Evolutionary conservation across 2,797 vertebrate genomes (phyloP).

Genomic region (Fundulus diaphanus): DNA sequence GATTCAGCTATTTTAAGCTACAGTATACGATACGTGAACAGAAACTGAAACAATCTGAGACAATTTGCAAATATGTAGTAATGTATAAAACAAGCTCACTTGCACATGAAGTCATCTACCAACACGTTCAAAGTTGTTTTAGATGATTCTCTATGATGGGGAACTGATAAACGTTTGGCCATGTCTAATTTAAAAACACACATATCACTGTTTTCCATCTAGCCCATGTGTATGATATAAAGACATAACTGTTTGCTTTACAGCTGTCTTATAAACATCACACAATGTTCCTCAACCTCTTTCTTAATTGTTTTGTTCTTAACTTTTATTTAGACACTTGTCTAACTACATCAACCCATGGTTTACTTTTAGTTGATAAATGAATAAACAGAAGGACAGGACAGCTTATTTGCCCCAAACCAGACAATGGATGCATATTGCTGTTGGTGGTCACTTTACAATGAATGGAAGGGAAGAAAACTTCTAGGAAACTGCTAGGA

Average conservation of each 20-base stretch:
- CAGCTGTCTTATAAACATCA: neutral
- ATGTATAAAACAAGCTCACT: no score
- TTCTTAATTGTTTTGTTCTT: neutral
- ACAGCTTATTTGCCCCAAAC: slow-evolving; percentile 1
- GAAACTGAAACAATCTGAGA: no score
- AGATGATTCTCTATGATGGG: no score
- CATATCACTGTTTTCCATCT: neutral
- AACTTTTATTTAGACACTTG: neutral
- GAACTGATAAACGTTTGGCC: no score
- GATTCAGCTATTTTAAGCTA: no score
- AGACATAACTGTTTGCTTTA: neutral
- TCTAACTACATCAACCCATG: neutral
- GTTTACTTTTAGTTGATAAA: neutral
- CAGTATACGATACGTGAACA: no score
- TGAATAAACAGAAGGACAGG: neutral
- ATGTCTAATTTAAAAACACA: neutral
- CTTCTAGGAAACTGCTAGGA: neutral
- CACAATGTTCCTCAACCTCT: neutral
- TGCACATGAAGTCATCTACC: no score
- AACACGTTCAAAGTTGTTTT: no score
- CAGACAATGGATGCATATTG: neutral
- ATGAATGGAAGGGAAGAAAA: neutral
- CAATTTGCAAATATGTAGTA: no score
- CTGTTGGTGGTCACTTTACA: neutral
- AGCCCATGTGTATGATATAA: neutral